Conservation (phyloP, 2,888 invertebrate species). For the Seladonia tumulorum region DNA sequence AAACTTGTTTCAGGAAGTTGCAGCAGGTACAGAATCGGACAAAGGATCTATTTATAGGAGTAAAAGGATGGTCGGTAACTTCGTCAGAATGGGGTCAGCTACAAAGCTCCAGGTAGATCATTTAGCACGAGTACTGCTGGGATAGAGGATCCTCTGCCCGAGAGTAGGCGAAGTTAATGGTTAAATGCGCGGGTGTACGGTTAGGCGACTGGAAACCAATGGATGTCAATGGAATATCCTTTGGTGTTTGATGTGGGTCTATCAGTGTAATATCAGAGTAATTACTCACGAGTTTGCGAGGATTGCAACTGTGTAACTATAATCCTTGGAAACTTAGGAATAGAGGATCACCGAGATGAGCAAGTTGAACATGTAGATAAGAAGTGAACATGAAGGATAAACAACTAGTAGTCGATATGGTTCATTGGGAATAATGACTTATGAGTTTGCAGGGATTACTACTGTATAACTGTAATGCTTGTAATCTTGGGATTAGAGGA, state of each 20-base stretch:
- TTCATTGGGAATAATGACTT: too few species aligned
- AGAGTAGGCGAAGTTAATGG: neutral
- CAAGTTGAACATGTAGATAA: too few species aligned
- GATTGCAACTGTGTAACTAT: neutral
- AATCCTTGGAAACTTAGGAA: neutral
- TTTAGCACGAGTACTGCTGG: neutral
- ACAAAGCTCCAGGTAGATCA: neutral
- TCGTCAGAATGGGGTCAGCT: neutral
- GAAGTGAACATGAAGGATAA: too few species aligned
- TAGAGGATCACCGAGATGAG: neutral
- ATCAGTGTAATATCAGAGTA: neutral
- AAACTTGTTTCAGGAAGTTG: neutral
- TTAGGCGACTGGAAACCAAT: neutral
- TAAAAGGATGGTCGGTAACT: neutral
- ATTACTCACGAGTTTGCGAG: neutral
- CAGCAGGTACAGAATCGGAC: neutral
- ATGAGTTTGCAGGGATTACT: too few species aligned
- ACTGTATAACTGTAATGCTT: too few species aligned
- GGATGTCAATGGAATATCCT: neutral
- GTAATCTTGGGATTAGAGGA: too few species aligned
- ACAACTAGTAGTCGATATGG: too few species aligned
- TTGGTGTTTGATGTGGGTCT: neutral
- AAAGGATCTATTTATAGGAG: conserved; percentile 4
- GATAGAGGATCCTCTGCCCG: neutral
- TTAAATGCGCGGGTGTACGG: neutral